Base-by-base conservation (phyloP, 2,797 vertebrate species). In the Carduelis carduelis region DNA sequence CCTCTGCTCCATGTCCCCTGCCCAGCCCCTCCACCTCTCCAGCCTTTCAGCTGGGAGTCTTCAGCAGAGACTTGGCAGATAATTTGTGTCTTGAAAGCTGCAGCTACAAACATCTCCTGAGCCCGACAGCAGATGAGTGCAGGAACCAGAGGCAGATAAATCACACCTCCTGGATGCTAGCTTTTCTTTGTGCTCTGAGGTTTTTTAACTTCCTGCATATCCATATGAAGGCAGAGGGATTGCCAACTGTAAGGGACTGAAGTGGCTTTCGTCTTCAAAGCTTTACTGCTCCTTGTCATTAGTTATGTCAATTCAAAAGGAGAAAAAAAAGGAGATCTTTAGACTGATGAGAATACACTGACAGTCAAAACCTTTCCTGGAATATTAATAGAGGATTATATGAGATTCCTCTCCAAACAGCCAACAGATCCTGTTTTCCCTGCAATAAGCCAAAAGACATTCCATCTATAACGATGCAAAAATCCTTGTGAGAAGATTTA, bases 201-300 rank as follows among this genome's bases (percentile, higher is more conserved):
- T 76, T 93, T 94, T 96, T 96, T 94, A 90, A 89, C 90, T 95
- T 94, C 32, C 50, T 87, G 32, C 55, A 39, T 37, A 30, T 63
- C 4, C 24, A 1, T 46, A 34, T 13, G 69, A 96, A 96, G 81
- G 30, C 60, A 92, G 64, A 95, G 26, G 8, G 70, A 41, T 55
- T 87, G 76, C 60, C 68, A 84, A 5, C 69, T 76, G 11, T 44
- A 92, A 71, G 93, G 83, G 46, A 32, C 15, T 81, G 65, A 95
- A 84, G 32, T 60, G 68, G 21, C 24, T 92, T 92, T 55, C 2
- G 9, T 83, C 87, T 93, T 94, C 93, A 96, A 94, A 96, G 59
- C 22, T 90, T 83, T 77, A 14, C 24, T 15, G 15, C 59, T 96
- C 63, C 71, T 56, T 81, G 50, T 80, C 65, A 83, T 91, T 91